phyloP scores from a whole-genome alignment of 2,797 vertebrate genomes.

The Poecilia wingei region DNA sequence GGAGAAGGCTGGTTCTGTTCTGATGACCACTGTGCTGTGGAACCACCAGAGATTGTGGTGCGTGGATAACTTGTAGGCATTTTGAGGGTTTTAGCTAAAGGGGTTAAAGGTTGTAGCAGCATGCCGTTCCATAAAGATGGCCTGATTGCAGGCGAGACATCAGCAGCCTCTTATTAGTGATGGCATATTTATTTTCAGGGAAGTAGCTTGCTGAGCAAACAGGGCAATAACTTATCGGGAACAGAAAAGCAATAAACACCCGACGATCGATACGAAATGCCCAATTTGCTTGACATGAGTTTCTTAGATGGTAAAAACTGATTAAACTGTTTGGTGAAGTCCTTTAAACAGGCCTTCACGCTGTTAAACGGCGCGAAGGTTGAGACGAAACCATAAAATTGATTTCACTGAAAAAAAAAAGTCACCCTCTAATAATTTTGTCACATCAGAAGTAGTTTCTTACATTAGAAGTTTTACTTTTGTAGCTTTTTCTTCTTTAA shows the following conservation, averaged over 20 bases:
- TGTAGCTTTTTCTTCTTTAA: neutral
- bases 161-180: neutral
- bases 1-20: too few species aligned
- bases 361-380: neutral
- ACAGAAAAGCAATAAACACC: neutral
- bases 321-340: neutral
- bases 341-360: neutral
- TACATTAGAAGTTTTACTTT: neutral
- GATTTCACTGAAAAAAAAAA: neutral
- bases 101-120: neutral
- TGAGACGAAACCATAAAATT: neutral
- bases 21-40: too few species aligned
- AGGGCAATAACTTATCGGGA: neutral
- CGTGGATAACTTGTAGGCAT: too few species aligned
- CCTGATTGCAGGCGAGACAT: neutral
- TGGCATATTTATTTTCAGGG: neutral
- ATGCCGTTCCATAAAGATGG: neutral
- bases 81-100: too few species aligned
- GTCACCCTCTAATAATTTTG: neutral
- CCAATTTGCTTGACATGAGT: neutral
- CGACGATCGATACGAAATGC: neutral
- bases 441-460: neutral
- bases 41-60: too few species aligned
- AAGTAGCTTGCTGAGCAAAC: neutral
- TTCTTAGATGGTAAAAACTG: neutral